Evolutionary conservation across 2,797 vertebrate species (phyloP), one percentile per base, ranked within the genome.

Genomic region (Pipistrellus kuhlii): DNA sequence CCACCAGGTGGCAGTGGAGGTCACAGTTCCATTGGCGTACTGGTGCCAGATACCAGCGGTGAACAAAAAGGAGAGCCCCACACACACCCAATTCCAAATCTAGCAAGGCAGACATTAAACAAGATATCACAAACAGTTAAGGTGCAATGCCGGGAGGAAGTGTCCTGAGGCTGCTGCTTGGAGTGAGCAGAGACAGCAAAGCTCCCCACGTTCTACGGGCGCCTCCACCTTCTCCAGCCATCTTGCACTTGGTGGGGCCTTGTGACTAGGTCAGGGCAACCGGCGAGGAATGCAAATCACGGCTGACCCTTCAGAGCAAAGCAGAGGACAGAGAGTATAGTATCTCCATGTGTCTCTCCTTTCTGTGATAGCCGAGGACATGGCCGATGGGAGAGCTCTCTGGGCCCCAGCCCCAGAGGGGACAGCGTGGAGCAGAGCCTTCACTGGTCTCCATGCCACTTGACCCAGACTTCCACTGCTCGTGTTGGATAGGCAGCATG

Each of bases 1-100:
- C 92, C 97, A 95, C 92, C 71, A 96, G 96, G 72, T 92, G 97
- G 94, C 92, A 93, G 5, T 55, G 88, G 44, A 85, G 25, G 69
- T 82, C 87, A 78, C 41, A 75, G 51, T 82, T 93, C 55, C 32
- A 4, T 62, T 69, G 20, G 2, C n/a, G 32, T 15, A 8, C 14
- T 0, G 0, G 0, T 23, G 53, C 4, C 48, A n/a, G 51, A 8
- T n/a, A 25, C 12, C 32, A 17, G 1, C 0, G 12, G 7, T 32
- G 32, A 92, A 57, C 38, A 84, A 69, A 94, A 75, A 90, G 53
- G 41, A 51, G 35, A n/a, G 23, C 68, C 5, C 10, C 71, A 7
- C 14, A 59, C 27, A 13, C 62, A n/a, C 27, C 3, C 30, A 86
- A 12, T 35, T 44, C 12, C 51, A 14, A 30, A 4, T 73, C 30